A percentile compares a stretch with the other conserved stretches of the same genome.
Evolutionary conservation across 2,888 invertebrate genomes (phyloP).

Genomic region (Eurytoma adleriae): DNA sequence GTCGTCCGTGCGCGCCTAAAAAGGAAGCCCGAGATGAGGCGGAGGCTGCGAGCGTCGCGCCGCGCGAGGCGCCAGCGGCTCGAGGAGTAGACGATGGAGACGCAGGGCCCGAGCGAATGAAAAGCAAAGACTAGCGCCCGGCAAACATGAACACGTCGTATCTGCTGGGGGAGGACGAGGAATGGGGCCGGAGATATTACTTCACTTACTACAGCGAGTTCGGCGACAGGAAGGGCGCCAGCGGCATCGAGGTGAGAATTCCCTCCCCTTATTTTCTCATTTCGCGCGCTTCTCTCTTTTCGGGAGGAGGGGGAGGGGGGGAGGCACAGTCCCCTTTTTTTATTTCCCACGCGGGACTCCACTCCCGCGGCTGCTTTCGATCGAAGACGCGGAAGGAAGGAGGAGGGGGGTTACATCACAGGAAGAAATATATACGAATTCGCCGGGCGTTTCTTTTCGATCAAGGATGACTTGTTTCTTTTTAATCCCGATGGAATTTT

Average conservation of each 20-base stretch:
- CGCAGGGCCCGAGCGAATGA: neutral
- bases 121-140: neutral
- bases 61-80: no score
- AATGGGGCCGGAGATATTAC: conserved; percentile 78
- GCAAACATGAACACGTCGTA: conserved; percentile 76
- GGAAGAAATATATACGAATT: no score
- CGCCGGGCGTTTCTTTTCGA: no score
- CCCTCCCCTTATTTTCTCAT: neutral
- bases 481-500: neutral
- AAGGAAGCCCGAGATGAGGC: no score
- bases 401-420: no score
- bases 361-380: no score
- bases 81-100: neutral
- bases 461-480: neutral
- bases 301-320: neutral
- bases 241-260: conserved; percentile 72
- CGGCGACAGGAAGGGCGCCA: conserved; percentile 73
- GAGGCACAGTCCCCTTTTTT: no score
- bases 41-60: no score
- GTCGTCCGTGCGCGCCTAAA: no score
- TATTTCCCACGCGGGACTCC: no score
- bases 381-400: no score
- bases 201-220: conserved; percentile 80
- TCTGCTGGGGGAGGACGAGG: conserved; percentile 77
- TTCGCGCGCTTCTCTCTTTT: neutral